Percentiles rank a stretch among this genome's conserved stretches.
phyloP scores from a whole-genome alignment of 1,140 invertebrate genomes.

The Metaphire vulgaris region DNA sequence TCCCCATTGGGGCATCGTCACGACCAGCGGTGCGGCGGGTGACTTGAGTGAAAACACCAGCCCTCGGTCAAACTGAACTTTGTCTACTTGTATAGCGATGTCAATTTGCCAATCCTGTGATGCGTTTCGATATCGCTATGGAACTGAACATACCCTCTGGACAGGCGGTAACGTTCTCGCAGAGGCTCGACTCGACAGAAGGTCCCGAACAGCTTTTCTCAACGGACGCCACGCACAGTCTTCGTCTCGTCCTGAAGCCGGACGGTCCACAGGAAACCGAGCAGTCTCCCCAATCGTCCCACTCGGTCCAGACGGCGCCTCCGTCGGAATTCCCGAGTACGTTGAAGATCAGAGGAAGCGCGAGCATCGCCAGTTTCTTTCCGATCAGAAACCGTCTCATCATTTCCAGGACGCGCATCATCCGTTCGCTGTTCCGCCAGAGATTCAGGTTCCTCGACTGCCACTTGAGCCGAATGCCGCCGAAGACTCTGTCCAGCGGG shows the following conservation, averaged over 20 bases:
- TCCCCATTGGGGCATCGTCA: no score
- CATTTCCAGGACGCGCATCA: neutral
- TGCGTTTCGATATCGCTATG: no score
- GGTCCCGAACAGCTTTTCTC: neutral
- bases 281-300: neutral
- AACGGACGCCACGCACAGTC: neutral
- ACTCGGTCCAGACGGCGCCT: neutral
- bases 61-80: no score
- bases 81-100: no score
- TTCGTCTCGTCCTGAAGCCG: neutral
- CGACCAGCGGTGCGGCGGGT: no score
- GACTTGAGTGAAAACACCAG: no score
- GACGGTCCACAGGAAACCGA: neutral
- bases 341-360: neutral
- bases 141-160: no score
- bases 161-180: neutral
- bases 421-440: neutral
- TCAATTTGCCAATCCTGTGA: no score
- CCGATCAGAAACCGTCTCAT: neutral
- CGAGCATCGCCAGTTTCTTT: neutral
- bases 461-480: neutral
- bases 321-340: neutral
- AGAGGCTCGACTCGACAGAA: neutral
- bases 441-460: neutral
- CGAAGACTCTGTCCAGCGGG: no score